Percentiles rank a stretch among this genome's conserved stretches.
These are phyloP conservation scores for Halocaridina rubra DNA, from an alignment of 2,888 invertebrate genomes.

Conservation along the genomic window DNA sequence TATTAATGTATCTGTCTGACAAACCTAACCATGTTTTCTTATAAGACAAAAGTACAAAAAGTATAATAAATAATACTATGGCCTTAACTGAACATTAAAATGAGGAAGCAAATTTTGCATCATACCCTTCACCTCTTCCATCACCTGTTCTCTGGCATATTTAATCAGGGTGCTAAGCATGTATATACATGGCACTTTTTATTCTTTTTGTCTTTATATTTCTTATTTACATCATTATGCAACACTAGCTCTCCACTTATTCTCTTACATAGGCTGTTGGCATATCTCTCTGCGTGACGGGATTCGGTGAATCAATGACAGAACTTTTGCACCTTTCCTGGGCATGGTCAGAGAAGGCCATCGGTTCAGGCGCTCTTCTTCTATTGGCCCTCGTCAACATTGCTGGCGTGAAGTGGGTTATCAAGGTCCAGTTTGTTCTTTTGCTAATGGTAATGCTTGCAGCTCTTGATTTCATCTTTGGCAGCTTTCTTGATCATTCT, in stretches of 20 bases:
- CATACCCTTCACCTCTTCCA: too few relatives aligned
- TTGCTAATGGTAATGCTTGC: constrained; percentile 87
- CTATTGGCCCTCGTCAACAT: constrained; percentile 90
- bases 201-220: background rate
- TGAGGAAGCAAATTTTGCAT: too few relatives aligned
- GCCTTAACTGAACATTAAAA: too few relatives aligned
- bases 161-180: too few relatives aligned
- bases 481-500: constrained; percentile 68
- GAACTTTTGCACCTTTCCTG: constrained; percentile 74
- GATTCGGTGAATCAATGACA: constrained; percentile 96
- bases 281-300: constrained; percentile 94
- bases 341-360: constrained; percentile 84
- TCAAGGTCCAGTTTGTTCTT: constrained; percentile 91
- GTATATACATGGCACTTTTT: too few relatives aligned
- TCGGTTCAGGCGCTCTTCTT: constrained; percentile 88
- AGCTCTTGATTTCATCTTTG: constrained; percentile 92
- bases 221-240: background rate
- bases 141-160: too few relatives aligned
- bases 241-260: too few relatives aligned
- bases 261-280: too few relatives aligned
- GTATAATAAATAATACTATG: too few relatives aligned
- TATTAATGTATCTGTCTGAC: too few relatives aligned
- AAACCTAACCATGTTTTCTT: too few relatives aligned
- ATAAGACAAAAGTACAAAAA: too few relatives aligned
- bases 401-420: constrained; percentile 98